phyloP scores from a whole-genome alignment of 2,888 invertebrate species.

The Leptinotarsa tumamoca region DNA sequence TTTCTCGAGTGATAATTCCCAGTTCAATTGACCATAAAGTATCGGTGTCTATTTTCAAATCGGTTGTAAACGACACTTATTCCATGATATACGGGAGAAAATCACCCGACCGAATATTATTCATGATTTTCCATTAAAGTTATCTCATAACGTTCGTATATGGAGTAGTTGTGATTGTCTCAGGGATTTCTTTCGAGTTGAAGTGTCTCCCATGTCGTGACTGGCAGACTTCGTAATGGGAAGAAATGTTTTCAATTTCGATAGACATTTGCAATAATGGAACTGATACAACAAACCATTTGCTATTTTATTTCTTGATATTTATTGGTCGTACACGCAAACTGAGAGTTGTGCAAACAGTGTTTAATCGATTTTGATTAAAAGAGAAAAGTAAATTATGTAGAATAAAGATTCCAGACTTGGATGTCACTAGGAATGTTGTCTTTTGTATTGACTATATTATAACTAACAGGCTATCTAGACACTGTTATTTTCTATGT shows the following conservation, averaged over 20 bases:
- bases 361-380: too few relatives aligned
- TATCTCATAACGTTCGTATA: neutral
- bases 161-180: neutral
- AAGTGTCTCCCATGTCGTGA: conserved; percentile 1
- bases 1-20: conserved; percentile 1
- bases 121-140: conserved; percentile 8
- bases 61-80: conserved; percentile 8
- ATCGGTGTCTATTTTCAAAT: conserved; percentile 6
- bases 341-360: too few relatives aligned
- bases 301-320: neutral
- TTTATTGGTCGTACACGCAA: neutral
- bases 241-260: neutral
- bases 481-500: too few relatives aligned
- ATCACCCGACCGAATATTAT: conserved; percentile 13
- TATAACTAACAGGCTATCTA: too few relatives aligned
- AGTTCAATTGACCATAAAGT: conserved; percentile 1
- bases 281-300: neutral
- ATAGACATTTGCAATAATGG: neutral
- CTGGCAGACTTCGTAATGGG: neutral
- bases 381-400: too few relatives aligned
- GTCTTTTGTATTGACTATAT: too few relatives aligned
- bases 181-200: neutral
- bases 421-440: too few relatives aligned
- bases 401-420: too few relatives aligned
- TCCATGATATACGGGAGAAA: neutral